Percentiles rank a stretch among this genome's conserved stretches.
phyloP scores from a whole-genome alignment of 2,113 vertebrate genomes.

The Cyanistes caeruleus region DNA sequence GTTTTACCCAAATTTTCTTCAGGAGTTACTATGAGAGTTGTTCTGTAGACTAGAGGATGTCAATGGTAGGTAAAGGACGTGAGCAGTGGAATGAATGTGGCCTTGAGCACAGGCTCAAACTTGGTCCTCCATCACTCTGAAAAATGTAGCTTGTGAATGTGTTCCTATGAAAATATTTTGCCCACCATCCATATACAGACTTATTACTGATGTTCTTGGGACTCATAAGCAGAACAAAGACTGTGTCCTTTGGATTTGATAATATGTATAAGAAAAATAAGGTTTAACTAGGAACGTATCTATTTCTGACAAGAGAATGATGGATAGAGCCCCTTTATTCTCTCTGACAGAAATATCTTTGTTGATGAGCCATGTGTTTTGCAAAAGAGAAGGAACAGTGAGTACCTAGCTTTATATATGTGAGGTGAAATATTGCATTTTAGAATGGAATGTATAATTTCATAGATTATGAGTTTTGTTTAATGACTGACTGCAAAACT shows the following conservation, averaged over 20 bases:
- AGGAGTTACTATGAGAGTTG: neutral
- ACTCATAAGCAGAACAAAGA: neutral
- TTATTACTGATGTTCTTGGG: neutral
- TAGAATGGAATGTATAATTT: conserved; percentile 45
- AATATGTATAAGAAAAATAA: conserved; percentile 45
- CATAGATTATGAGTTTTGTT: conserved; percentile 53
- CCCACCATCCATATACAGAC: neutral
- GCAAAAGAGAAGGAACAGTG: conserved; percentile 12
- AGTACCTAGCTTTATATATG: neutral
- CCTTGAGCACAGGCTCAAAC: neutral
- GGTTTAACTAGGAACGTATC: conserved; percentile 35
- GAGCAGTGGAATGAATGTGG: neutral
- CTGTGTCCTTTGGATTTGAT: neutral
- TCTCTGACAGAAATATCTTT: conserved; percentile 40
- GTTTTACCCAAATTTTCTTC: neutral
- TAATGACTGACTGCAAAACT: conserved; percentile 56
- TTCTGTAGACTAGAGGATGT: neutral
- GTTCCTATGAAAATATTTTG: neutral
- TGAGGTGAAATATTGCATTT: conserved; percentile 47
- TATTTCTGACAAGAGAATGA: conserved; percentile 41
- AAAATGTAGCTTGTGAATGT: neutral
- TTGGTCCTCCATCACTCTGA: neutral
- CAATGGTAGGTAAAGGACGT: neutral
- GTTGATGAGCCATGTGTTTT: conserved; percentile 24
- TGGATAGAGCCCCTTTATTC: conserved; percentile 52